Evolutionary conservation across 2,113 vertebrate genomes (phyloP), one percentile per base, ranked within the genome.

Genomic region (Phalacrocorax brasilianus): DNA sequence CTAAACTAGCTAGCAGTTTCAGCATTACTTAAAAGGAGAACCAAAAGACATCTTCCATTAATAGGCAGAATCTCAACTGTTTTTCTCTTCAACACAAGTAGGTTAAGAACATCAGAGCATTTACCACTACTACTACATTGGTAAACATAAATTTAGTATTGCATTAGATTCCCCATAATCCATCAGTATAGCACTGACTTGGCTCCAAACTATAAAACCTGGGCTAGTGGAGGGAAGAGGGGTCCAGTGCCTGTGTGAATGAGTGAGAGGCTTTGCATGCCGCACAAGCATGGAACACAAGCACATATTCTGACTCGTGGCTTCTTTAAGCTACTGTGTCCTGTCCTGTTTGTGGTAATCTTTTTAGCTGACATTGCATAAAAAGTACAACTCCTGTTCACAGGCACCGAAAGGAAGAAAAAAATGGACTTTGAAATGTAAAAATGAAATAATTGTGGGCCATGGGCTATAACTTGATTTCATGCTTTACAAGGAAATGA

Each of bases 401-500:
- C 91, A 90, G 95, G 89, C 95, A 95, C 85, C 26, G 7, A 96
- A 93, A 97, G 97, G 96, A 89, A 96, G 95, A 94, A 96, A 93
- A 98, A 98, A 98, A 97, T 88, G 67, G 96, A 98, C 97, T 97
- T 85, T 97, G 93, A 97, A 98, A 98, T 96, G 96, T 97, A 97
- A 97, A 98, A 98, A 97, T 97, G 97, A 98, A 98, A 94, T 98
- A 97, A 98, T 96, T 97, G 96, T 95, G 84, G 91, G 93, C 95
- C 92, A 96, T 53, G 91, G 92, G 94, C 97, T 97, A 93, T 98
- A 98, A 98, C 98, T 97, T 96, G 98, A 98, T 98, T 98, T 98
- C 98, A 98, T 95, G 98, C 98, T 98, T 97, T 97, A 97, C 96
- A 96, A 98, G 97, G 97, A 98, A 98, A 98, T 97, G 97, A 98